Evolutionary conservation across 2,888 invertebrate genomes (phyloP).

Genomic region (Morinoia aosen): DNA sequence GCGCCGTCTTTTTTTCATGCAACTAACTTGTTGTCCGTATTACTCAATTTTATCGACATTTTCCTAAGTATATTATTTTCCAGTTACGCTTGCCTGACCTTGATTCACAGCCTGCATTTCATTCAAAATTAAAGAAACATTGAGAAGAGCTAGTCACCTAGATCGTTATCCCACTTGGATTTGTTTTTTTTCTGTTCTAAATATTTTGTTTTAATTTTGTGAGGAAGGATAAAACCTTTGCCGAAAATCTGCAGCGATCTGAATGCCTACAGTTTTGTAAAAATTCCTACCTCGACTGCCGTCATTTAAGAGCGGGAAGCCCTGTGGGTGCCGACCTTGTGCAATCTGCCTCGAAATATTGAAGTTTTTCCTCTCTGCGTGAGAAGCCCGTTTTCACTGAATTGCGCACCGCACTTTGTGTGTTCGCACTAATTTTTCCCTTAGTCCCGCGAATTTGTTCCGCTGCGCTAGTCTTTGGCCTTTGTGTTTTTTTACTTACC

Average conservation of each 20-base stretch:
- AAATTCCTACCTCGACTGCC: neutral
- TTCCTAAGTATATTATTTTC: neutral
- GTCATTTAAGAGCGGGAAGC: constrained; percentile 21
- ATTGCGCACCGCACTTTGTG: constrained; percentile 33
- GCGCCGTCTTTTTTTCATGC: neutral
- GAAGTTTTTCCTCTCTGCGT: constrained; percentile 37
- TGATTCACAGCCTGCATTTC: neutral
- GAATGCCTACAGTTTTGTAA: constrained; percentile 7
- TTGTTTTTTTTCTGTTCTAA: neutral
- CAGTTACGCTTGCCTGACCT: neutral
- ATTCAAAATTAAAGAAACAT: neutral
- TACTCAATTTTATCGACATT: neutral
- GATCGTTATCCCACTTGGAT: neutral
- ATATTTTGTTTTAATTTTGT: neutral
- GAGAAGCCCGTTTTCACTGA: constrained; percentile 37
- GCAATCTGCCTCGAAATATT: constrained; percentile 43
- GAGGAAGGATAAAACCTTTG: neutral
- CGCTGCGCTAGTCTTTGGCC: constrained; percentile 40
- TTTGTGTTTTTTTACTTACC: neutral
- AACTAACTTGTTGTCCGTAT: neutral
- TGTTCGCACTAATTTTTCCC: constrained; percentile 34
- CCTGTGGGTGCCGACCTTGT: constrained; percentile 37
- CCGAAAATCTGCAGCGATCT: constrained; percentile 6
- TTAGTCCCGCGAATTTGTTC: constrained; percentile 23
- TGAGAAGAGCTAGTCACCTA: neutral